phyloP scores from a whole-genome alignment of 2,797 vertebrate species.

The Chelidonichthys spinosus region DNA sequence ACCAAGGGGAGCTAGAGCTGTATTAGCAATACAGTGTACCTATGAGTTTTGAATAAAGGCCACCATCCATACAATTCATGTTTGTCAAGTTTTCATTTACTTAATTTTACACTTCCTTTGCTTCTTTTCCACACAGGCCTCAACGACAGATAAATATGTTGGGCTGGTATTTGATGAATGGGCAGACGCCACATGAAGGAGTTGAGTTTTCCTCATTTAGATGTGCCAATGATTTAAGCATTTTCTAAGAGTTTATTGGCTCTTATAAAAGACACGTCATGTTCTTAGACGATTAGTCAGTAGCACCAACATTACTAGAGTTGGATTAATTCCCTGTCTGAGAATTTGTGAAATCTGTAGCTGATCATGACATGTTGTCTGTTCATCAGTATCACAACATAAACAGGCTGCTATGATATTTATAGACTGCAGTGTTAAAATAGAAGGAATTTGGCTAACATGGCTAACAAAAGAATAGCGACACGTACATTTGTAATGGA shows the following conservation, averaged over 20 bases:
- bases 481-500: slow-evolving; percentile 26
- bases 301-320: slow-evolving; percentile 4
- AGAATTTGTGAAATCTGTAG: slow-evolving; percentile 15
- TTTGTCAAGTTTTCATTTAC: neutral
- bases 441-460: slow-evolving; percentile 11
- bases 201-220: slow-evolving; percentile 28
- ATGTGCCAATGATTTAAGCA: slow-evolving; percentile 14
- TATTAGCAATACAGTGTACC: slow-evolving; percentile 9
- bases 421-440: neutral
- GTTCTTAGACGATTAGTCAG: slow-evolving; percentile 8
- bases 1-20: neutral
- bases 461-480: slow-evolving; percentile 36
- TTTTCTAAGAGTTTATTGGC: slow-evolving; percentile 3
- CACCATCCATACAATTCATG: neutral
- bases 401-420: neutral
- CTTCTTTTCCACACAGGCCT: slow-evolving; percentile 31
- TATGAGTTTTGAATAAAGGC: neutral
- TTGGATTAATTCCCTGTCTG: slow-evolving; percentile 15
- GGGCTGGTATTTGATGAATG: slow-evolving; percentile 30
- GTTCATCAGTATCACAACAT: slow-evolving; percentile 1
- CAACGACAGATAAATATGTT: slow-evolving; percentile 55
- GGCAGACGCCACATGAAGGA: slow-evolving; percentile 27
- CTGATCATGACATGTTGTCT: neutral
- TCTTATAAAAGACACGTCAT: slow-evolving; percentile 9
- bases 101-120: slow-evolving; percentile 17